Conservation (phyloP, 2,113 vertebrate species). For the Perca fluviatilis region DNA sequence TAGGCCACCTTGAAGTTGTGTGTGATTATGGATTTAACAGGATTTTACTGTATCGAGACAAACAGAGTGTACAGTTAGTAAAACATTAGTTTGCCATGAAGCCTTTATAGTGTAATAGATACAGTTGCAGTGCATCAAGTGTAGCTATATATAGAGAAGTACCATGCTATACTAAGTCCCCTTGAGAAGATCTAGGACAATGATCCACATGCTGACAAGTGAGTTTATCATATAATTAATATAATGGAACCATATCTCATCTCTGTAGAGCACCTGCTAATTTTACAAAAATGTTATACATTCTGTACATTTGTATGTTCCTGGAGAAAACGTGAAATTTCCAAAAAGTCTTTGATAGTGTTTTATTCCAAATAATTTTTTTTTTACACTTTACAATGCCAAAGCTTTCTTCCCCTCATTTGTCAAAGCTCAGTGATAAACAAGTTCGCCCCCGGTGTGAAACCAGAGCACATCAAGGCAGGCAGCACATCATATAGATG, state of each 20-base stretch:
- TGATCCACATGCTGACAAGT: constrained; percentile 33
- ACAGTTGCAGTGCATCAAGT: constrained; percentile 48
- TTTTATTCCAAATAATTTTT: neutral
- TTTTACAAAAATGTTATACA: neutral
- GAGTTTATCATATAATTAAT: constrained; percentile 25
- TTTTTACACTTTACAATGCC: neutral
- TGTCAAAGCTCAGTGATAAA: constrained; percentile 59
- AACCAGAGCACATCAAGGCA: constrained; percentile 35
- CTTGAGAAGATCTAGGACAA: constrained; percentile 23
- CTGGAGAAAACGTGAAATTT: neutral
- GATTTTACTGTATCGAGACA: constrained; percentile 33
- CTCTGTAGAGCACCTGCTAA: neutral
- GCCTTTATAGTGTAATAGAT: constrained; percentile 51
- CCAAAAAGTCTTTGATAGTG: neutral
- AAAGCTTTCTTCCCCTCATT: constrained; percentile 36
- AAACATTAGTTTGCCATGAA: neutral
- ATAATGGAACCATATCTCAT: neutral
- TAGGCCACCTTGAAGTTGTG: constrained; percentile 21
- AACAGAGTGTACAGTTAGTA: constrained; percentile 22
- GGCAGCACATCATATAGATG: constrained; percentile 59
- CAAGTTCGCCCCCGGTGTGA: constrained; percentile 23
- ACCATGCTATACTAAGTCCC: neutral
- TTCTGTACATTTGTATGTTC: neutral
- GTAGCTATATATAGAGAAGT: constrained; percentile 49
- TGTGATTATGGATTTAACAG: constrained; percentile 27